A percentile compares a stretch with the other conserved stretches of the same genome.
phyloP scores from a whole-genome alignment of 2,888 invertebrate species.

The Ochropleura leucogaster region DNA sequence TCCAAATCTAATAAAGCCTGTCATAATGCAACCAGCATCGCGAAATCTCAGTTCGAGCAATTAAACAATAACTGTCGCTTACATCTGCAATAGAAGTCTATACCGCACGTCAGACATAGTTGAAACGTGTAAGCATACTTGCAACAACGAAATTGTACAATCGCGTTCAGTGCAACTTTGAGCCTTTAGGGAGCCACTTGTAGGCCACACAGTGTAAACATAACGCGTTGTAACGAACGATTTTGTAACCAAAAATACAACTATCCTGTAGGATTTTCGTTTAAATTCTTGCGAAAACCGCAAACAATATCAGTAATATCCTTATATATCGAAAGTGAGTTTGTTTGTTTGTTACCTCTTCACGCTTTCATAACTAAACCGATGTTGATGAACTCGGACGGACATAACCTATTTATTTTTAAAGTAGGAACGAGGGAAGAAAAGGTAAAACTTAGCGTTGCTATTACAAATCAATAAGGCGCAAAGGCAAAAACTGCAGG shows the following conservation, averaged over 20 bases:
- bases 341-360: too few relatives aligned
- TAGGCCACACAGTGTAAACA: too few relatives aligned
- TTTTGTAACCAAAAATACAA: background rate
- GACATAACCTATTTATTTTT: too few relatives aligned
- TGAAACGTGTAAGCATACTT: constrained; percentile 18
- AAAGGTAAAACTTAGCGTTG: too few relatives aligned
- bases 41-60: constrained; percentile 36
- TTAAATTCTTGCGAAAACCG: too few relatives aligned
- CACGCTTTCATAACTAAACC: too few relatives aligned
- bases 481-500: too few relatives aligned
- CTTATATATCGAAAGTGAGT: too few relatives aligned
- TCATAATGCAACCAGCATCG: background rate
- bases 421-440: too few relatives aligned
- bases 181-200: background rate
- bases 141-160: constrained; percentile 23
- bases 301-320: too few relatives aligned
- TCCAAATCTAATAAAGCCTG: constrained; percentile 7
- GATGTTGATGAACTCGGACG: too few relatives aligned
- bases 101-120: constrained; percentile 23
- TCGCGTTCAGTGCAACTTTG: constrained; percentile 16
- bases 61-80: constrained; percentile 51
- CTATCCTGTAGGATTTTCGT: background rate
- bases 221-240: background rate
- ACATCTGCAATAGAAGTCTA: constrained; percentile 44
- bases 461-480: too few relatives aligned